Conservation (phyloP, 2,113 vertebrate species). For the Castor canadensis region DNA sequence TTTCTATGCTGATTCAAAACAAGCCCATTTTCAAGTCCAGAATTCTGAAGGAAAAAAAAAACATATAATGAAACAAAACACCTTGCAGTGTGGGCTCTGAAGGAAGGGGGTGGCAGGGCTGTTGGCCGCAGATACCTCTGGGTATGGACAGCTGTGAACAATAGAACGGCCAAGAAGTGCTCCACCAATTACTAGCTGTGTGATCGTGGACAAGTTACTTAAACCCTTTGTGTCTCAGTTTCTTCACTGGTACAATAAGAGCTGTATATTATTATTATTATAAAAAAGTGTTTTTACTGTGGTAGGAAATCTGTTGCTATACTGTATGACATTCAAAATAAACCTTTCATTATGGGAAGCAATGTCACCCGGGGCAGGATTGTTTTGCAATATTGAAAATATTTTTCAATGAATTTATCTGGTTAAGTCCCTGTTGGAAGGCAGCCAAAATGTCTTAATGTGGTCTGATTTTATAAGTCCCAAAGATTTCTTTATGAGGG, state of each 20-base stretch:
- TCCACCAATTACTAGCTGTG: background rate
- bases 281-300: background rate
- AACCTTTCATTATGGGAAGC: slow-evolving; percentile 40
- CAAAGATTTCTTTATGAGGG: slow-evolving; percentile 58
- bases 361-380: background rate
- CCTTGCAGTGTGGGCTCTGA: background rate
- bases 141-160: background rate
- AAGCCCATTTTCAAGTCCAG: slow-evolving; percentile 25
- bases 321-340: background rate
- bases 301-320: background rate
- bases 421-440: slow-evolving; percentile 74
- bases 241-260: background rate
- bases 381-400: slow-evolving; percentile 66
- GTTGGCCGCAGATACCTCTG: background rate
- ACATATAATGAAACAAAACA: background rate
- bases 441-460: slow-evolving; percentile 65
- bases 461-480: slow-evolving; percentile 72
- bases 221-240: background rate
- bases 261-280: background rate
- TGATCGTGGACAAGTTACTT: background rate
- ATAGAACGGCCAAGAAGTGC: background rate
- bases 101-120: background rate
- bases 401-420: slow-evolving; percentile 64
- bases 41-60: background rate
- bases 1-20: slow-evolving; percentile 32